A percentile compares a stretch with the other conserved stretches of the same genome.
phyloP scores from a whole-genome alignment of 2,113 vertebrate species.

The Gulo gulo region DNA sequence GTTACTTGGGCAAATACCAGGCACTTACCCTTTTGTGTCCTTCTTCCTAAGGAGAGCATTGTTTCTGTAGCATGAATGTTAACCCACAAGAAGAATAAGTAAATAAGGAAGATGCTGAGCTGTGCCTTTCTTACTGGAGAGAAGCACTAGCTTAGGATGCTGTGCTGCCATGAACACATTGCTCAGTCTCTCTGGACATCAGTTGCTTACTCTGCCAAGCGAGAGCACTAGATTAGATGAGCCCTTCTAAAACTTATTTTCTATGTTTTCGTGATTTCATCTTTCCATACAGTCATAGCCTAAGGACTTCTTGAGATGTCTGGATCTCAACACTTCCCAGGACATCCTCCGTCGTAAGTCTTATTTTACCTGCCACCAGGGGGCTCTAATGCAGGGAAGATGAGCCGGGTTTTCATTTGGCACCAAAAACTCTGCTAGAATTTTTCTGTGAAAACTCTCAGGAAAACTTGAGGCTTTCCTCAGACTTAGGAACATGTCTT shows the following conservation, averaged over 20 bases:
- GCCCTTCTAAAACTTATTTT: background rate
- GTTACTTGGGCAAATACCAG: background rate
- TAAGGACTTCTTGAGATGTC: background rate
- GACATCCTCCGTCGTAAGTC: background rate
- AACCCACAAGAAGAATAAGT: background rate
- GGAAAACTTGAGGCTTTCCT: background rate
- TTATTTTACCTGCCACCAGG: slow-evolving; percentile 39
- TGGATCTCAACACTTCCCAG: background rate
- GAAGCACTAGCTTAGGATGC: background rate
- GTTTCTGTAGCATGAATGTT: background rate
- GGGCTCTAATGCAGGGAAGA: background rate
- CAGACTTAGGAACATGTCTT: background rate
- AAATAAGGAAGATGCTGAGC: background rate
- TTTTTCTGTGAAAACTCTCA: background rate
- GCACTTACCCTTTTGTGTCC: background rate
- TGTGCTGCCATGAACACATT: background rate
- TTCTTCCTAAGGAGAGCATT: background rate
- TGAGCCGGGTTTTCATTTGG: accelerated
- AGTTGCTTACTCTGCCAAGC: background rate
- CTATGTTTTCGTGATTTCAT: background rate
- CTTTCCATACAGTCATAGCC: background rate
- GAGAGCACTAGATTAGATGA: background rate
- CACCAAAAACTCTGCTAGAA: background rate
- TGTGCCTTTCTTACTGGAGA: background rate
- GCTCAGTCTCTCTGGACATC: background rate